Base-by-base conservation (phyloP, 2,888 invertebrate genomes). In the Hofmannophila pseudospretella region DNA sequence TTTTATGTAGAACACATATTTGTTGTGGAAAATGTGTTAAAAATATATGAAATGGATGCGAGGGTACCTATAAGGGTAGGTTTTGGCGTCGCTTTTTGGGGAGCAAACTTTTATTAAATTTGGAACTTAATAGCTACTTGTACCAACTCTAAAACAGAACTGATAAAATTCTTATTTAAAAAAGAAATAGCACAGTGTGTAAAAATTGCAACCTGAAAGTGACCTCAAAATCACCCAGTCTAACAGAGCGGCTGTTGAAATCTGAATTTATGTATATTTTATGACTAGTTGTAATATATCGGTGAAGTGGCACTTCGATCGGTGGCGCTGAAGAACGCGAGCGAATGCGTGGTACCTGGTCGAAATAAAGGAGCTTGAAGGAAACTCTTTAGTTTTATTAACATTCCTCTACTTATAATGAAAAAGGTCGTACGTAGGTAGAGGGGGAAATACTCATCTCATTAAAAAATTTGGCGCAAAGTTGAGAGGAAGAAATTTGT, bases 321-420 rank as follows among this genome's bases (percentile, higher is more conserved):
- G 32, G 39, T 36, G 23, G 32, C 36, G 36, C 13, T 39, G 39
- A 39, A 27, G 14, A 40, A 23, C 32, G 27, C 34, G 23, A 32
- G 36, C 4, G 14, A 27, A 8, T 13, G 9, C 7, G 26, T 55
- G 58, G 64, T 68, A 66, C 64, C 62, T 74, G 73, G 67, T 76
- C 66, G 61, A 71, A 85, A 81, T 85, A 84, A 86, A 86, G 73
- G 75, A 81, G 85, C 85, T 85, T 86, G 73, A 36, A 13, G 12
- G 12, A 12, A n/a, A 22, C n/a, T 23, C n/a, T n/a, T 9, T 31
- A 11, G 11, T 10, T 27, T 27, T n/a, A 5, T 2, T 25, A 25
- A 3, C 10, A 2, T 9, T 5, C n/a, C n/a, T n/a, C n/a, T n/a
- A n/a, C n/a, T n/a, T n/a, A n/a, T n/a, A n/a, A n/a, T n/a, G n/a